Evolutionary conservation across 2,888 invertebrate genomes (phyloP).

Genomic region (Andrena hattorfiana): DNA sequence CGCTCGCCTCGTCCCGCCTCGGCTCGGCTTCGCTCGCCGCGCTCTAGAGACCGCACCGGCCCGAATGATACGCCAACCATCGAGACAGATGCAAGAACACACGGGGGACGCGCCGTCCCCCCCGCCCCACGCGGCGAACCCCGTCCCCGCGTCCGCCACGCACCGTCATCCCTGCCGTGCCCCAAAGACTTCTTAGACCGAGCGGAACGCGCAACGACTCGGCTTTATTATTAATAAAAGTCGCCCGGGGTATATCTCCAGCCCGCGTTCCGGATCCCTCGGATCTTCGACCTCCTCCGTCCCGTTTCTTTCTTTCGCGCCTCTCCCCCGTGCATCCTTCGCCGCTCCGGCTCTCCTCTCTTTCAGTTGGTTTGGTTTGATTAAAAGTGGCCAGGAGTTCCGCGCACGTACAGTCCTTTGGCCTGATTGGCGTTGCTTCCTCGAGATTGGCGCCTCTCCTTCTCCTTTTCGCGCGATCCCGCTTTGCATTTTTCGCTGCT

Average conservation of each 20-base stretch:
- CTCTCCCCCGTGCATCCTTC: background rate
- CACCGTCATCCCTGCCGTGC: conserved; percentile 1
- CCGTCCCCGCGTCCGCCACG: background rate
- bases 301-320: background rate
- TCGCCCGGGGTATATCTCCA: background rate
- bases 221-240: conserved; percentile 38
- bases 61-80: conserved; percentile 43
- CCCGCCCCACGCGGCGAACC: background rate
- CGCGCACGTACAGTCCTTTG: background rate
- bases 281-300: background rate
- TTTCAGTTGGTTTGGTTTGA: background rate
- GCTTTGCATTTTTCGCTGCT: background rate
- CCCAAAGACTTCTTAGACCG: conserved; percentile 5
- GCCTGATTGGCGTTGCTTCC: conserved; percentile 15
- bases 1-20: conserved; percentile 41
- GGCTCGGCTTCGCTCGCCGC: conserved; percentile 24
- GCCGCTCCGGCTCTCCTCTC: background rate
- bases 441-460: conserved; percentile 9
- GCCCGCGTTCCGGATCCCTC: background rate
- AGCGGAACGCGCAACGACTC: background rate
- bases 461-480: too few relatives aligned
- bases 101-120: background rate
- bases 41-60: conserved; percentile 30
- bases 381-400: conserved; percentile 3
- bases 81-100: conserved; percentile 40